Base-by-base conservation (phyloP, 1,140 invertebrate species). In the Calosoma granatense region DNA sequence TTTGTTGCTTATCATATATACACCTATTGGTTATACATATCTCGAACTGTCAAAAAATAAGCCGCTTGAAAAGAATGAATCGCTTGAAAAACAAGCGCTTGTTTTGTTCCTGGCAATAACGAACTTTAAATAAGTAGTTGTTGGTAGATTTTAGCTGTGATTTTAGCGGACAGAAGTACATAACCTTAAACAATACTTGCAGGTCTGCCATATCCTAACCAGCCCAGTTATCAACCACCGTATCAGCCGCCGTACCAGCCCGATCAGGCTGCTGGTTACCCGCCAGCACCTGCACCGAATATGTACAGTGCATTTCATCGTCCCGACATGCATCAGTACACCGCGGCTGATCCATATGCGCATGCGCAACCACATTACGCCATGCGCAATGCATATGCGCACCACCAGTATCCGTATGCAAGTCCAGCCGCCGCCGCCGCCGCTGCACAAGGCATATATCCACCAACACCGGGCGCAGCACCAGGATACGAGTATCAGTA, bases 281-380 rank as follows among this genome's bases (percentile, higher is more conserved):
- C 41, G 9, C 41, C 41, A 4, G 9, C 6, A 12, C 9, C 41
- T 47, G 41, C 41, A 4, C 9, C 41, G 4, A 47, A 47, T 17
- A 47, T 47, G 41, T 23, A 26, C 22, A 54, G 53, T 20, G 53
- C 53, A n/a, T 54, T 54, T 36, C 53, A 54, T 54, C 22, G 53
- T 1, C 53, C 53, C 19, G 53, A 54, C 15, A 30, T 54, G 23
- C 15, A 23, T 9, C 53, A 21, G 14, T 20, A 53, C 6, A 6
- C 11, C 2, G 3, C 11, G 9, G 14, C 53, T 4, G 21, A 26
- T 19, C 22, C 53, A 36, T 47, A 47, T 17, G 26, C 26, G 14
- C 26, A 30, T 4, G 41, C 15, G 9, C 41, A 47, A 17, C 17
- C 6, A 17, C 41, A 47, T 3, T 47, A 47, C 41, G 41, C 6